Conservation (phyloP, 2,888 invertebrate genomes). For the Acleris holmiana region DNA sequence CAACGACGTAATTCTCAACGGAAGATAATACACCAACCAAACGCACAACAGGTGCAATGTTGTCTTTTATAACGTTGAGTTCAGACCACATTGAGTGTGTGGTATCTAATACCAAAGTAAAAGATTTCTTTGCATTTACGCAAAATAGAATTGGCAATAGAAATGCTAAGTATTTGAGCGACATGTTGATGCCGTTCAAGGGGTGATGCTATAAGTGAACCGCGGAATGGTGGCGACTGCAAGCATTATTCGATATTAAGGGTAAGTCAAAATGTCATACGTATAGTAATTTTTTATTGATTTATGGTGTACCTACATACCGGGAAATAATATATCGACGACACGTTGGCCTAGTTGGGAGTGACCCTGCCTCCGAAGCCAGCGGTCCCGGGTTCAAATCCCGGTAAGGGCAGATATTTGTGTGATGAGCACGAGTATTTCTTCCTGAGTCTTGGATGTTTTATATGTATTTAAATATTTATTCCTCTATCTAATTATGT, state of each 20-base stretch:
- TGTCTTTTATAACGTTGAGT: constrained; percentile 47
- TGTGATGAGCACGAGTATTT: no score
- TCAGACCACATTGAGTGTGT: constrained; percentile 60
- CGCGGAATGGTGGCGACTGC: not conserved
- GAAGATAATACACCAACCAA: not conserved
- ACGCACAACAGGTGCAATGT: not conserved
- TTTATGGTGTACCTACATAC: no score
- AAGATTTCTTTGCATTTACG: constrained; percentile 51
- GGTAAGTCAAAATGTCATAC: not conserved
- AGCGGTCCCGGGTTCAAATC: no score
- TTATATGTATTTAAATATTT: no score
- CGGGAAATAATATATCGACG: no score
- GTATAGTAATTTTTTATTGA: no score
- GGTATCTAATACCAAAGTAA: constrained; percentile 62
- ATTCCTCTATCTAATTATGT: no score
- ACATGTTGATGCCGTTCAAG: constrained; percentile 14
- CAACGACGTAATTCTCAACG: constrained; percentile 42
- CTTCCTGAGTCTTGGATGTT: no score
- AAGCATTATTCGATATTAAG: constrained; percentile 19
- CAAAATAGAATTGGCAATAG: constrained; percentile 5
- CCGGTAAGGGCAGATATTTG: no score
- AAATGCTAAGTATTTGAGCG: constrained; percentile 8
- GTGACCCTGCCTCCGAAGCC: no score
- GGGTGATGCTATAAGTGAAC: not conserved
- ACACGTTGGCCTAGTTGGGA: no score